These are phyloP conservation scores for Sarcophaga variegata DNA, from an alignment of 2,888 invertebrate genomes.

Conservation along the genomic window DNA sequence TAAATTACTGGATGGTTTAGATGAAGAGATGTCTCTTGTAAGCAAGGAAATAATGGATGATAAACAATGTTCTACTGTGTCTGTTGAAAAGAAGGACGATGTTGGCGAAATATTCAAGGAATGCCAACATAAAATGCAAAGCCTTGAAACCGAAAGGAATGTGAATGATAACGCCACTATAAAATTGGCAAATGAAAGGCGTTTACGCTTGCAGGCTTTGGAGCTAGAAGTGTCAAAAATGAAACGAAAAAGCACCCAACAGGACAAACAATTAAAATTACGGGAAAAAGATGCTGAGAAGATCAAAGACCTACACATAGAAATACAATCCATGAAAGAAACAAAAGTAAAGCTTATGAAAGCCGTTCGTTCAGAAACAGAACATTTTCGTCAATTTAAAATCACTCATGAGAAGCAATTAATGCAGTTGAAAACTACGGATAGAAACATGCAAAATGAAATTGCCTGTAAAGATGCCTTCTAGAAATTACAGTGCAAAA, in stretches of 20 bases:
- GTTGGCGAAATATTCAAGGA: conserved; percentile 85
- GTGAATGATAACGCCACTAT: conserved; percentile 84
- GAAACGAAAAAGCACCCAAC: conserved; percentile 88
- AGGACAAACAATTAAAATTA: conserved; percentile 85
- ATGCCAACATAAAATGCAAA: conserved; percentile 86
- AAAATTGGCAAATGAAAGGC: conserved; percentile 88
- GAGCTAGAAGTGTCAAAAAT: conserved; percentile 89
- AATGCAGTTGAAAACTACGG: conserved; percentile 89
- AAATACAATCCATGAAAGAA: conserved; percentile 90
- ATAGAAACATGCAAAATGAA: conserved; percentile 90
- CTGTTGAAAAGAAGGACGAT: conserved; percentile 74
- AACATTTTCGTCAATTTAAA: conserved; percentile 92
- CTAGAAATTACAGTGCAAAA: conserved; percentile 91
- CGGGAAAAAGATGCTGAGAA: conserved; percentile 92
- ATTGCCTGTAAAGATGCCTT: conserved; percentile 90
- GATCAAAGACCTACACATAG: conserved; percentile 87
- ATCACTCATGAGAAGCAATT: conserved; percentile 90
- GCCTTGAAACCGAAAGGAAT: conserved; percentile 88
- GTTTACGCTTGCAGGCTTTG: conserved; percentile 89
- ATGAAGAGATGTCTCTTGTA: conserved; percentile 75
- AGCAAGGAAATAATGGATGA: conserved; percentile 75
- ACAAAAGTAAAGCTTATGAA: conserved; percentile 91
- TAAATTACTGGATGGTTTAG: conserved; percentile 73
- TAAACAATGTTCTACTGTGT: conserved; percentile 70
- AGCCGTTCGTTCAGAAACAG: conserved; percentile 92